Conservation (phyloP, 2,797 vertebrate genomes). For the Capromys pilorides region DNA sequence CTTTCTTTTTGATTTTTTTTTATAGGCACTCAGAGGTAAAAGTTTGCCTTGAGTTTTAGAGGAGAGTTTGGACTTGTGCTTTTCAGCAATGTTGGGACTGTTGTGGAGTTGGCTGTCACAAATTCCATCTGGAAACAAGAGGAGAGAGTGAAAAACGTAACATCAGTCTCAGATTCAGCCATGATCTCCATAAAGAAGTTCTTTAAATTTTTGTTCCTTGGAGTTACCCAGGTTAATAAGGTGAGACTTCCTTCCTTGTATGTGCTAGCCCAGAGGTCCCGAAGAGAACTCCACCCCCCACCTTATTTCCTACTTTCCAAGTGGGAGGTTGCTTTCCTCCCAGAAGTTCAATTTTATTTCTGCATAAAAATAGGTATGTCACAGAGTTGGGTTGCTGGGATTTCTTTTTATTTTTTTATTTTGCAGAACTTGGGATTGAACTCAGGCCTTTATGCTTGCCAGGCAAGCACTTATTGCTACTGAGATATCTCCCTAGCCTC, state of each 20-base stretch:
- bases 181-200: neutral
- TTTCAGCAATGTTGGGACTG: neutral
- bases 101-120: neutral
- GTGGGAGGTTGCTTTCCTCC: neutral
- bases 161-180: neutral
- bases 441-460: no score
- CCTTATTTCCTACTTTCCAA: neutral
- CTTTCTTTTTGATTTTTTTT: neutral
- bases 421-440: no score
- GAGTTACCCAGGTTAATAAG: neutral
- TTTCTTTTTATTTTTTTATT: neutral
- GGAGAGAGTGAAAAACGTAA: neutral
- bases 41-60: neutral
- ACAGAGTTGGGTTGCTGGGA: neutral
- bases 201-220: neutral
- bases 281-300: neutral
- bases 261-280: neutral
- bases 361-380: neutral
- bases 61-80: neutral
- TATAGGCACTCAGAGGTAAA: neutral
- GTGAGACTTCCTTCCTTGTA: neutral
- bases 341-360: neutral
- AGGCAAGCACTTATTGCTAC: no score
- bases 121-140: neutral
- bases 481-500: no score